Conservation (phyloP, 1,140 invertebrate species). For the Aphaenogaster ashmeadi region DNA sequence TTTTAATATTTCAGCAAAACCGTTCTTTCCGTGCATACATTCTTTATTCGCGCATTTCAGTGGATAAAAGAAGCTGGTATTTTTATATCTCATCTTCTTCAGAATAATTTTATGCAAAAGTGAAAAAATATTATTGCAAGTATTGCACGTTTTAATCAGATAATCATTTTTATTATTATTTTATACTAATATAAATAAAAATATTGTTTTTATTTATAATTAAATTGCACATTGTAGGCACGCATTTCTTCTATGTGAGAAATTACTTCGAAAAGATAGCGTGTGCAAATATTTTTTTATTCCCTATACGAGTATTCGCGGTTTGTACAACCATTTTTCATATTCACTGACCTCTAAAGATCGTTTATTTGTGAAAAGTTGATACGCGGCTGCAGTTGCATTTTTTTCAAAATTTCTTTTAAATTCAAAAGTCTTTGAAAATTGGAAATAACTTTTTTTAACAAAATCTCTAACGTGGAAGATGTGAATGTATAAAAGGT, state of each 20-base stretch:
- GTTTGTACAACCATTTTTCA: constrained; percentile 21
- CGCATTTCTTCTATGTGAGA: not conserved
- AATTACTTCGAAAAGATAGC: not conserved
- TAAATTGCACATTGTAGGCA: not conserved
- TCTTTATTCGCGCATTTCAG: constrained; percentile 6
- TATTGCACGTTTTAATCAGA: not conserved
- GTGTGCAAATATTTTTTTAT: constrained; percentile 18
- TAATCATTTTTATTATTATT: not conserved
- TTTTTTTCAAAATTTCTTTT: constrained; percentile 3
- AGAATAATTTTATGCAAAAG: constrained; percentile 4
- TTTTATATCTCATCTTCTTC: not conserved
- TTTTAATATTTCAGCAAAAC: too few species aligned
- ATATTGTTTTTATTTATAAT: not conserved
- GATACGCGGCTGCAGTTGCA: constrained; percentile 4
- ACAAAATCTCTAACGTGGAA: not conserved
- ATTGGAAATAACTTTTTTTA: not conserved
- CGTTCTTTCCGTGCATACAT: not conserved
- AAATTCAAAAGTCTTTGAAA: constrained; percentile 11
- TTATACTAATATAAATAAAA: not conserved
- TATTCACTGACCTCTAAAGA: constrained; percentile 15
- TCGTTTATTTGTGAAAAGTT: not conserved
- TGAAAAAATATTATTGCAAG: not conserved
- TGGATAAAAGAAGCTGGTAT: not conserved
- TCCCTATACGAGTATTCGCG: not conserved
- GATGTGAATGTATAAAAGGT: not conserved